phyloP scores from a whole-genome alignment of 2,113 vertebrate species.

The Pseudolaguvia tuberculata region DNA sequence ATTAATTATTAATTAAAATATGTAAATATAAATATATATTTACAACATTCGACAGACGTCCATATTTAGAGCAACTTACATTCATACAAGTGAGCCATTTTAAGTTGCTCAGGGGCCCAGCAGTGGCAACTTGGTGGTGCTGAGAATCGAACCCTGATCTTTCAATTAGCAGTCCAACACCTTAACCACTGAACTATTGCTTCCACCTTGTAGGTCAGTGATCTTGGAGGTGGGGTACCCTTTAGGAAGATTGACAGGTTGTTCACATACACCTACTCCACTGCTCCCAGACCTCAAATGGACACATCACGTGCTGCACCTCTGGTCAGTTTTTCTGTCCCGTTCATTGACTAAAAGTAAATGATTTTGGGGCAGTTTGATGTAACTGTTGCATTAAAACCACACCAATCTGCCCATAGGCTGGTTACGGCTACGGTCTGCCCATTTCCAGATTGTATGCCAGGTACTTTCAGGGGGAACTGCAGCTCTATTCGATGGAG shows the following conservation, averaged over 20 bases:
- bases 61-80: no score
- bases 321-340: slow-evolving; percentile 71
- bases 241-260: slow-evolving; percentile 91
- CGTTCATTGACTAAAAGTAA: not conserved
- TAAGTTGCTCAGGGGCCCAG: no score
- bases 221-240: slow-evolving; percentile 91
- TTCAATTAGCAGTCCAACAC: not conserved
- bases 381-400: not conserved
- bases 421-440: slow-evolving; percentile 93
- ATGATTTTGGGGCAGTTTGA: not conserved
- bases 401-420: slow-evolving; percentile 62
- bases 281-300: slow-evolving; percentile 82
- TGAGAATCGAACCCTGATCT: not conserved
- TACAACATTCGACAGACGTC: no score
- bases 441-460: slow-evolving; percentile 95
- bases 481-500: slow-evolving; percentile 95
- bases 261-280: slow-evolving; percentile 97
- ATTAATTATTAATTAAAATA: no score
- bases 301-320: slow-evolving; percentile 81
- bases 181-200: not conserved
- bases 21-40: no score
- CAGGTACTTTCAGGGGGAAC: slow-evolving; percentile 94
- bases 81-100: no score
- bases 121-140: no score
- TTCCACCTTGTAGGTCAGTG: slow-evolving; percentile 76